Percentiles rank a stretch among this genome's conserved stretches.
These are phyloP conservation scores for Mormoops blainvillei DNA, from an alignment of 2,113 vertebrate species.

Conservation along the genomic window DNA sequence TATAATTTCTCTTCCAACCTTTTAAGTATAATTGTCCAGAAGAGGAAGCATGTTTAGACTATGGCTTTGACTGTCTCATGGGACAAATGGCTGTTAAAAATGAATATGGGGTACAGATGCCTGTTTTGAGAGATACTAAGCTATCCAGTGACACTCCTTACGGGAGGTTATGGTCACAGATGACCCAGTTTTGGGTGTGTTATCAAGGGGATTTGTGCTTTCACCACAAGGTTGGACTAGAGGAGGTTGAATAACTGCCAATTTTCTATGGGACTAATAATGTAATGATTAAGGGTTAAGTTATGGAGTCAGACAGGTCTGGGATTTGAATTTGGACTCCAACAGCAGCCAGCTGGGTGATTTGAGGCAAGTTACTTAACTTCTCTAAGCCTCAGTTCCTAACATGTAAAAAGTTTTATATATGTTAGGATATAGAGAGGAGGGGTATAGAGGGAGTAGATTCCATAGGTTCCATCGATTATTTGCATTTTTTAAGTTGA, in stretches of 20 bases:
- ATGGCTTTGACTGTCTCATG: neutral
- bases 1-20: neutral
- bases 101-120: too few species aligned
- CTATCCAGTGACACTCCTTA: neutral
- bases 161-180: neutral
- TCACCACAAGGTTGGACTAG: neutral
- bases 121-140: neutral
- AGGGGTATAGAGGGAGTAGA: slow-evolving; percentile 75
- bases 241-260: neutral
- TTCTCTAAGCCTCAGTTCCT: neutral
- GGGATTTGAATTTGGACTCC: neutral
- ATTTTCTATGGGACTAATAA: neutral
- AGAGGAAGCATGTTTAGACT: neutral
- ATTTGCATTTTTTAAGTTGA: slow-evolving; percentile 72
- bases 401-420: slow-evolving; percentile 77
- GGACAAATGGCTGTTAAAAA: neutral
- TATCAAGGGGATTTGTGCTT: neutral
- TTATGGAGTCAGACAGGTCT: neutral
- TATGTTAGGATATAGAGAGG: slow-evolving; percentile 76
- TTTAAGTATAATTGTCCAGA: neutral
- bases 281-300: neutral
- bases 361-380: neutral
- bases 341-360: neutral
- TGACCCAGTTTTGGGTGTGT: too few species aligned
- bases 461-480: slow-evolving; percentile 55